Evolutionary conservation across 2,888 invertebrate genomes (phyloP), one percentile per base, ranked within the genome.

Genomic region (Julus scandinavius): DNA sequence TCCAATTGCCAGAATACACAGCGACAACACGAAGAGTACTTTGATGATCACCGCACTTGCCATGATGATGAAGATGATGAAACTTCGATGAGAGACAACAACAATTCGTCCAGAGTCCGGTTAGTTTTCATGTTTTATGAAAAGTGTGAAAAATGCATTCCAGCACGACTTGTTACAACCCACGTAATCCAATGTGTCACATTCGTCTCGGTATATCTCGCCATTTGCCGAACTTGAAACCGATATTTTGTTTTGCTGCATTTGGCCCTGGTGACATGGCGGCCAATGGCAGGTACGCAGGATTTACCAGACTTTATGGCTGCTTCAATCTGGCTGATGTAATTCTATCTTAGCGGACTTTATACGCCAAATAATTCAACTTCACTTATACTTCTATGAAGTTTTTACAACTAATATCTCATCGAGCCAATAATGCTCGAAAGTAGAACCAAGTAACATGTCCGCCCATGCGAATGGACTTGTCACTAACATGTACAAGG

Each of bases 61-160:
- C 72, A 72, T 72, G 72, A 72, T 29, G 29, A 29, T 29, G 29
- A 29, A 29, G 29, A 29, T 29, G 29, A 29, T 72, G 29, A 72
- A 9, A 11, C 72, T 72, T 72, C 2, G 72, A 20, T 7, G 72
- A 72, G 72, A 72, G 72, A 72, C 72, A 63, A 63, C n/a, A 72
- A 72, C 29, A 72, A 29, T 72, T 72, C 29, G 29, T 72, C 20
- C 29, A 20, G 29, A 72, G 72, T 72, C 72, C 72, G 72, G 29
- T 72, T 72, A 72, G 72, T 72, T 72, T 20, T 72, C 72, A 72
- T 72, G 72, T 20, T 72, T 72, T 72, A 72, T 72, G 29, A n/a
- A 20, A 72, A 72, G 72, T 72, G 72, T 72, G 6, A 72, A 72
- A 72, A 20, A 72, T 72, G 72, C 29, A 72, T 72, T 72, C 72